Conservation (phyloP, 2,113 vertebrate species). For the Myrmophylax atrothorax region DNA sequence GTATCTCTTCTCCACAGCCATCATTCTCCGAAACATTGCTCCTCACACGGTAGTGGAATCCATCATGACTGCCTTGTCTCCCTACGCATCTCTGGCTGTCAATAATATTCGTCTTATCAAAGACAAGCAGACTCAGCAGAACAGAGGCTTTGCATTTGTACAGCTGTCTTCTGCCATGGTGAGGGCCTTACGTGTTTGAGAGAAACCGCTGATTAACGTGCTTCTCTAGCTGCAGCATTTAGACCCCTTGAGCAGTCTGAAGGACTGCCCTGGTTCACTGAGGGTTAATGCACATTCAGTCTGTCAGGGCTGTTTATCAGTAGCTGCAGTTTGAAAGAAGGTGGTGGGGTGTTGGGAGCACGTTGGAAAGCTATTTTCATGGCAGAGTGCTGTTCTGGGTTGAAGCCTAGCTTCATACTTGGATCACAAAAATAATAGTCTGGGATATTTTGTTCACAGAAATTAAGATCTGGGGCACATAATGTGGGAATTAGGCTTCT, state of each 20-base stretch:
- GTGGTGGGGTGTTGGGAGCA: background rate
- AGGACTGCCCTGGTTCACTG: background rate
- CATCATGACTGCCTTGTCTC: constrained; percentile 91
- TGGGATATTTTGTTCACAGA: background rate
- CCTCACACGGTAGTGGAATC: constrained; percentile 93
- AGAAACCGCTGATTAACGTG: background rate
- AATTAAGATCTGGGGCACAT: background rate
- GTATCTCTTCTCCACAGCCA: constrained; percentile 75
- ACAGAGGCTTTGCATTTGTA: constrained; percentile 96
- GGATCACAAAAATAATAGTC: background rate
- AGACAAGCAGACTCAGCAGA: constrained; percentile 97
- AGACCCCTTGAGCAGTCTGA: background rate
- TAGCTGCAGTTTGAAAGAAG: background rate
- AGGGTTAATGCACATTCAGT: background rate
- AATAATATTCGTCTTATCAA: constrained; percentile 98
- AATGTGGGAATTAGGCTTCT: background rate
- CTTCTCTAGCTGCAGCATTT: background rate
- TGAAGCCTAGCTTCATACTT: background rate
- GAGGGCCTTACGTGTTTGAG: background rate
- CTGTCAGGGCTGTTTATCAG: background rate
- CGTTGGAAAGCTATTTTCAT: background rate
- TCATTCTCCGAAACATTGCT: constrained; percentile 96
- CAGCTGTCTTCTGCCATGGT: constrained; percentile 97
- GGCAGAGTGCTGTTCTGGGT: background rate
- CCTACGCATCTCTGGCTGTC: constrained; percentile 93